phyloP scores from a whole-genome alignment of 37 sponge, comb jelly and placozoan species.

The Tethya wilhelma region DNA sequence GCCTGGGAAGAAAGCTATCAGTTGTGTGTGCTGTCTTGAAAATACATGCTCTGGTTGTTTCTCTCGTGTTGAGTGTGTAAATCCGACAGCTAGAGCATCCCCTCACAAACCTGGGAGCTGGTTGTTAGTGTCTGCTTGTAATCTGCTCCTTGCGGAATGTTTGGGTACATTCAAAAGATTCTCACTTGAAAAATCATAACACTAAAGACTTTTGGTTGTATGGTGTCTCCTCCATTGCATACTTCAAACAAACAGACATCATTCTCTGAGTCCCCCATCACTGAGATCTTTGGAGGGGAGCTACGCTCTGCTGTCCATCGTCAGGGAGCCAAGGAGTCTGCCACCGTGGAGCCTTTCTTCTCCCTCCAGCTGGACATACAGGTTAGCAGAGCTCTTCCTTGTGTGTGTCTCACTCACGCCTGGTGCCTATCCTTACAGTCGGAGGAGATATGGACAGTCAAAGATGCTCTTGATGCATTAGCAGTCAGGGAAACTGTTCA shows the following conservation, averaged over 20 bases:
- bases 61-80: slow-evolving; percentile 31
- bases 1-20: neutral
- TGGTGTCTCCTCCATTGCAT: neutral
- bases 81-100: slow-evolving; percentile 35
- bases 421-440: slow-evolving; percentile 41
- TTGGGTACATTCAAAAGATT: neutral
- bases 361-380: slow-evolving; percentile 95
- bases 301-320: slow-evolving; percentile 77
- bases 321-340: slow-evolving; percentile 92
- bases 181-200: neutral
- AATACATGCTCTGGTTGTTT: slow-evolving; percentile 17
- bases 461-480: slow-evolving; percentile 74
- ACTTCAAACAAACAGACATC: slow-evolving; percentile 40
- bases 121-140: neutral
- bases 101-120: neutral
- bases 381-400: no score
- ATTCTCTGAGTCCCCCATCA: slow-evolving; percentile 80
- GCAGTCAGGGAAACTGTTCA: slow-evolving; percentile 66
- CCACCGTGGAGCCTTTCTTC: slow-evolving; percentile 95
- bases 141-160: neutral
- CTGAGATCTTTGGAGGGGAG: slow-evolving; percentile 92
- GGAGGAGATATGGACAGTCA: slow-evolving; percentile 53
- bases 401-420: no score
- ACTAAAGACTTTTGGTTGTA: neutral
- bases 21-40: slow-evolving; percentile 7